Conservation (phyloP, 2,888 invertebrate species). For the Platerodrilus igneus region DNA sequence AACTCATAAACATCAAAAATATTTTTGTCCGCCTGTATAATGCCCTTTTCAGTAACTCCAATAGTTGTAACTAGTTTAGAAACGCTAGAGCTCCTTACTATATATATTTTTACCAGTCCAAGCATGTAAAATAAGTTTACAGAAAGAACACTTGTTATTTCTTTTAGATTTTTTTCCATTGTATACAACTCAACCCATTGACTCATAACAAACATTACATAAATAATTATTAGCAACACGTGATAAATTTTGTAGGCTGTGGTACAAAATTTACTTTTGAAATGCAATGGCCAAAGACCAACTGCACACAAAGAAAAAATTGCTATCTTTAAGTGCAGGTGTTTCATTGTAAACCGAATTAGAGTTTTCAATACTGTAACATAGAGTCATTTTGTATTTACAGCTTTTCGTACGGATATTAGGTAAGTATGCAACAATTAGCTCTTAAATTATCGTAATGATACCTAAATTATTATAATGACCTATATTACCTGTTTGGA, state of each 20-base stretch:
- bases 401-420: no score
- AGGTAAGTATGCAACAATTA: no score
- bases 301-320: not conserved
- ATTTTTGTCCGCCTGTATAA: not conserved
- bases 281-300: conserved; percentile 9
- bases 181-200: not conserved
- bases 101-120: not conserved
- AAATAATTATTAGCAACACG: not conserved
- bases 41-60: conserved; percentile 3
- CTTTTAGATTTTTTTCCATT: conserved; percentile 2
- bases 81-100: not conserved
- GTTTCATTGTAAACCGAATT: no score
- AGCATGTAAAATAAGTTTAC: not conserved
- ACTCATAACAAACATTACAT: not conserved
- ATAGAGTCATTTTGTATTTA: no score
- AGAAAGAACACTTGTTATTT: not conserved
- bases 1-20: not conserved
- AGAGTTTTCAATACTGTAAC: no score
- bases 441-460: no score
- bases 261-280: not conserved
- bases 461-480: no score
- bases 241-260: not conserved
- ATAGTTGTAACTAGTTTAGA: conserved; percentile 2
- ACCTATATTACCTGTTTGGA: no score
- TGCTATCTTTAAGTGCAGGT: conserved; percentile 1